Evolutionary conservation across 2,113 vertebrate genomes (phyloP).

Genomic region (Scalopus aquaticus): DNA sequence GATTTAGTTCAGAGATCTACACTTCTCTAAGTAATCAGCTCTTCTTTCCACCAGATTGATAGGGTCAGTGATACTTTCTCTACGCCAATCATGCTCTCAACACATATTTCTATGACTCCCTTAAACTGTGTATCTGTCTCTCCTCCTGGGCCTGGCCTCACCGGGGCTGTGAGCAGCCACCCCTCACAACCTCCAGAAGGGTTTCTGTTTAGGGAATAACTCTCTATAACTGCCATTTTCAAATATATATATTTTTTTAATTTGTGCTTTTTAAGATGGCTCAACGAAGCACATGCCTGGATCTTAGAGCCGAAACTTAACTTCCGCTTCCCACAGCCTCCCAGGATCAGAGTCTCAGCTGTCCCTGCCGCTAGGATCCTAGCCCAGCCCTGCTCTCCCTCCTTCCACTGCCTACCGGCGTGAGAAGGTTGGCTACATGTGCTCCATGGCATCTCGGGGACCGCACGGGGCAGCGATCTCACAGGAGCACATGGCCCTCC

Average conservation of each 20-base stretch:
- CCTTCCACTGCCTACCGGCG: background rate
- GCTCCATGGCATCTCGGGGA: too few relatives aligned
- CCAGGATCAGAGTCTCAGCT: background rate
- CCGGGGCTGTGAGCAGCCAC: rapidly evolving
- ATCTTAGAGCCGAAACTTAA: background rate
- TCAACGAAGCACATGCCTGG: background rate
- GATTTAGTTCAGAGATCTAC: background rate
- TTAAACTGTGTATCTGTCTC: background rate
- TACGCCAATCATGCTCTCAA: background rate
- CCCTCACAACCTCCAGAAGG: background rate
- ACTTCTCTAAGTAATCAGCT: background rate
- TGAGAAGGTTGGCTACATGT: too few relatives aligned
- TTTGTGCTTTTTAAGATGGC: background rate
- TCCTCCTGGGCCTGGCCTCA: background rate
- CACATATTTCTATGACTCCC: background rate
- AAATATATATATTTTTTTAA: background rate
- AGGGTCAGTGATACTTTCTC: background rate
- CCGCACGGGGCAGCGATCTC: too few relatives aligned
- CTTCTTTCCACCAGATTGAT: background rate
- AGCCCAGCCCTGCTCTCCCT: background rate
- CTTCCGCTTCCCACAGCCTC: background rate
- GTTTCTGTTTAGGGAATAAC: background rate
- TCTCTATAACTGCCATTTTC: background rate
- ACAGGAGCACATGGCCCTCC: background rate
- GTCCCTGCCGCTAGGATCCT: background rate